phyloP scores from a whole-genome alignment of 1,140 invertebrate genomes.

The Leptopilina clavipes region DNA sequence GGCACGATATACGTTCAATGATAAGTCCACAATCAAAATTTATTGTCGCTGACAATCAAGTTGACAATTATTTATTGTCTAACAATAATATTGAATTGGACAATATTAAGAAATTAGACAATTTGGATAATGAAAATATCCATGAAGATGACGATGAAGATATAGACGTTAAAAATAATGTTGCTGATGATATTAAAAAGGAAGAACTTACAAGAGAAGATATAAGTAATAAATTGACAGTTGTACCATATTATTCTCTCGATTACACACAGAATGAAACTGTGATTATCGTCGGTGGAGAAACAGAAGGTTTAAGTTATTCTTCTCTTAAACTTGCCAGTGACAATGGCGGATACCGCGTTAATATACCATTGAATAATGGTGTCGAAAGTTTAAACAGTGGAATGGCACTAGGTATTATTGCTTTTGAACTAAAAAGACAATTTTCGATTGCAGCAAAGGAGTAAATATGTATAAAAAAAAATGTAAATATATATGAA shows the following conservation, averaged over 20 bases:
- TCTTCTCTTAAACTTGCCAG: slow-evolving; percentile 78
- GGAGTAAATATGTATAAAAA: slow-evolving; percentile 39
- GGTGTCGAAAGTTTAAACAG: slow-evolving; percentile 91
- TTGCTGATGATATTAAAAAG: neutral
- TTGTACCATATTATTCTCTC: slow-evolving; percentile 80
- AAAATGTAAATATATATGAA: neutral
- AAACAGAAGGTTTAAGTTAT: slow-evolving; percentile 88
- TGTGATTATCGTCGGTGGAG: slow-evolving; percentile 89
- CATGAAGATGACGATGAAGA: slow-evolving; percentile 36
- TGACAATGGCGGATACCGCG: slow-evolving; percentile 76
- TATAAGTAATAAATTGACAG: slow-evolving; percentile 68
- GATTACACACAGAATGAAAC: slow-evolving; percentile 76
- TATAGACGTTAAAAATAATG: neutral
- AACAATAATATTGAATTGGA: neutral
- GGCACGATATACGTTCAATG: slow-evolving; percentile 78
- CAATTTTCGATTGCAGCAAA: slow-evolving; percentile 74
- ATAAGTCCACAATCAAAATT: slow-evolving; percentile 76
- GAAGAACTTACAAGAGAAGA: slow-evolving; percentile 28
- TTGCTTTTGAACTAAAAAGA: slow-evolving; percentile 89
- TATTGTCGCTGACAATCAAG: slow-evolving; percentile 84
- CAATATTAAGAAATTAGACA: neutral
- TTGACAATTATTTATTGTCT: neutral
- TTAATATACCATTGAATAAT: slow-evolving; percentile 87
- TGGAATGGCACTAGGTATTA: slow-evolving; percentile 85
- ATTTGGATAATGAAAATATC: neutral